Evolutionary conservation across 1,140 invertebrate species (phyloP).

Genomic region (Nilaparvata lugens): DNA sequence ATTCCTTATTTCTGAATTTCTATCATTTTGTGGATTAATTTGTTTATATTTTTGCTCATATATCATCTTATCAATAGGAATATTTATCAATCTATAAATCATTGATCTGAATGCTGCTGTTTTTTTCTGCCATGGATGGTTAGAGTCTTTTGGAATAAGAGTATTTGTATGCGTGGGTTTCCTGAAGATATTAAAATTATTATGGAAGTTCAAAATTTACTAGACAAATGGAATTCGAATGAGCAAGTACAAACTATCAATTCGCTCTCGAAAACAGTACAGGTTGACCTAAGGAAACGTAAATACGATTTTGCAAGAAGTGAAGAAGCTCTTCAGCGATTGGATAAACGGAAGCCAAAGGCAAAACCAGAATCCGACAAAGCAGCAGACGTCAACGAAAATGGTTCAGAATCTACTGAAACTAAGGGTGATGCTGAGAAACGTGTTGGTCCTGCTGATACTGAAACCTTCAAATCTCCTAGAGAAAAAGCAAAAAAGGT

Average conservation of each 20-base stretch:
- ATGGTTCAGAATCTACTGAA: not conserved
- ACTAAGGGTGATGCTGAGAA: not conserved
- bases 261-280: not conserved
- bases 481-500: not conserved
- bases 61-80: too few relatives aligned
- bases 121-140: too few relatives aligned
- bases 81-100: too few relatives aligned
- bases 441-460: not conserved
- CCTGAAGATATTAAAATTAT: not conserved
- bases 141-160: too few relatives aligned
- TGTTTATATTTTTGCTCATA: too few relatives aligned
- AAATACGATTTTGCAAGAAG: not conserved
- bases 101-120: too few relatives aligned
- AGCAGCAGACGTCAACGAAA: not conserved
- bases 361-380: not conserved
- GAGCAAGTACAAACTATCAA: not conserved
- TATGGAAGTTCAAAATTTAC: not conserved
- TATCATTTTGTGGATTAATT: too few relatives aligned
- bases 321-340: not conserved
- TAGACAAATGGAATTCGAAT: not conserved
- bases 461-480: not conserved
- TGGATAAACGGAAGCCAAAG: not conserved
- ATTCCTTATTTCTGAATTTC: too few relatives aligned
- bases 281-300: not conserved
- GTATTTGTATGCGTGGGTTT: too few relatives aligned